Evolutionary conservation across 1,140 invertebrate species (phyloP), one percentile per base, ranked within the genome.

Genomic region (Drosophila sp.): DNA sequence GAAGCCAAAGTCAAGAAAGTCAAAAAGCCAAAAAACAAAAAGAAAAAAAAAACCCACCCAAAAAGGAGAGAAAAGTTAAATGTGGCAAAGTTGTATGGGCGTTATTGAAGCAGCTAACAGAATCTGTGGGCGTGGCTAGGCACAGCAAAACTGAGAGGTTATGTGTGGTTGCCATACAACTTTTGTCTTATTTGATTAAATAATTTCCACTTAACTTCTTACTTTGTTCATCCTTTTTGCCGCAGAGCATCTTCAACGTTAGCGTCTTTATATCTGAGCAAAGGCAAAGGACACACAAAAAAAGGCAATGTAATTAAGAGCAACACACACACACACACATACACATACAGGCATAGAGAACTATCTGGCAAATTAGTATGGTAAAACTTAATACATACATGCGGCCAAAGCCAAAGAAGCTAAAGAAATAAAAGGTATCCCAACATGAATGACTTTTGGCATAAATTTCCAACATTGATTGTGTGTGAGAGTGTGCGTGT

Each of bases 141-240:
- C 27, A 64, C 29, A 63, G 35, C 40, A 10, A 38, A 11, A 38
- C 0, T 62, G 65, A 54, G 62, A 74, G 68, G 58, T 72, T 66
- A 66, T 72, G 44, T 66, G 70, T 66, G 70, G 64, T 38, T 65
- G 63, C 11, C 55, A 27, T 70, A 60, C 47, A 72, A 70, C 76
- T 81, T 90, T 83, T 80, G 82, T 61, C 62, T 76, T 80, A 86
- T 90, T 90, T 87, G 82, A 90, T 90, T 81, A 80, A 90, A 90
- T 90, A 87, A 90, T 90, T 90, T 90, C 76, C 79, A 83, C 77
- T 87, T 83, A 90, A 90, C 73, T 81, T 90, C 73, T 79, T 71
- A 82, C 79, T 82, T 47, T 41, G 29, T 56, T 38, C 17, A 23
- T 60, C 50, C 17, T 44, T 60, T 60, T 60, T 8, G 57, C 57